A percentile compares a stretch with the other conserved stretches of the same genome.
phyloP scores from a whole-genome alignment of 2,888 invertebrate species.

The Pyrochroa serraticornis region DNA sequence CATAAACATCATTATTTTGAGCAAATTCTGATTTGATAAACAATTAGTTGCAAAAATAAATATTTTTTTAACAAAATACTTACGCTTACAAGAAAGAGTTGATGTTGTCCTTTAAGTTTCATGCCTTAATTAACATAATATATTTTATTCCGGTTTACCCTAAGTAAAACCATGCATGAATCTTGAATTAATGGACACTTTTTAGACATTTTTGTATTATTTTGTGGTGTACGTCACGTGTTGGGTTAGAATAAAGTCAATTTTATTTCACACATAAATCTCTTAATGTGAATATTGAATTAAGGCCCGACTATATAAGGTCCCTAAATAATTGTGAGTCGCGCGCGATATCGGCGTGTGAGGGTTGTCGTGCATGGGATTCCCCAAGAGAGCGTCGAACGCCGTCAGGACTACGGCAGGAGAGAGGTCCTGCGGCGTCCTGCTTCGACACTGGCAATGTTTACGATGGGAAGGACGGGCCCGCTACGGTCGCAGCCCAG shows the following conservation, averaged over 20 bases:
- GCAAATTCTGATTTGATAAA: too few species aligned
- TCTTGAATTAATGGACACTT: too few species aligned
- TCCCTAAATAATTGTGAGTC: slow-evolving; percentile 32
- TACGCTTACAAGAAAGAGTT: too few species aligned
- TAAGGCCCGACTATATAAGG: slow-evolving; percentile 14
- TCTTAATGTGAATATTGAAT: slow-evolving; percentile 30
- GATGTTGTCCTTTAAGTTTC: too few species aligned
- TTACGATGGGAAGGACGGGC: slow-evolving; percentile 52
- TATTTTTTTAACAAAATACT: too few species aligned
- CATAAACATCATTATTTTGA: too few species aligned
- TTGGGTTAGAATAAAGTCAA: background rate
- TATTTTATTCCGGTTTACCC: too few species aligned
- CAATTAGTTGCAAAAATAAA: too few species aligned
- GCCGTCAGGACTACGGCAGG: slow-evolving; percentile 1
- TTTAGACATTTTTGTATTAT: too few species aligned
- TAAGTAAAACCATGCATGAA: too few species aligned
- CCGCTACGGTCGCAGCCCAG: slow-evolving; percentile 47
- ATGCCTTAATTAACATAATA: too few species aligned
- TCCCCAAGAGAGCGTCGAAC: slow-evolving; percentile 14
- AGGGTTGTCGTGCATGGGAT: slow-evolving; percentile 21
- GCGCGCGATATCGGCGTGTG: slow-evolving; percentile 15
- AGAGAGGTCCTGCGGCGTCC: slow-evolving; percentile 20
- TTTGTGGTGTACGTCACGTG: too few species aligned
- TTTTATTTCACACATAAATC: slow-evolving; percentile 31
- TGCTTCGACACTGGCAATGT: slow-evolving; percentile 32